Conservation (phyloP, 2,797 vertebrate genomes). For the Molossus molossus region DNA sequence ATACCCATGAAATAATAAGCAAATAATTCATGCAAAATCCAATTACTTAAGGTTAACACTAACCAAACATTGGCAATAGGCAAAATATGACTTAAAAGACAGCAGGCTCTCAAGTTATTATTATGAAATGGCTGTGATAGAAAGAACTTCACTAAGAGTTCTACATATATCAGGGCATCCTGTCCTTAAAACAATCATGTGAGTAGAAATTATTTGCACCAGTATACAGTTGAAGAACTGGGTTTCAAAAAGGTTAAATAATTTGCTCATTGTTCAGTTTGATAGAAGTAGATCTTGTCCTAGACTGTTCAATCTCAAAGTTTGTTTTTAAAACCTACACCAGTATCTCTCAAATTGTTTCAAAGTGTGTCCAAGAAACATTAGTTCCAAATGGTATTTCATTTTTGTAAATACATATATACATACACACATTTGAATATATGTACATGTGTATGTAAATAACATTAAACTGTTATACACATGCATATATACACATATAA, state of each 20-base stretch:
- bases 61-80: background rate
- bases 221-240: constrained; percentile 26
- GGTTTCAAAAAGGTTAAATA: background rate
- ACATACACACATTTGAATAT: background rate
- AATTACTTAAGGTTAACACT: background rate
- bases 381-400: background rate
- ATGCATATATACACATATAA: background rate
- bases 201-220: accelerated
- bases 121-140: background rate
- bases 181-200: background rate
- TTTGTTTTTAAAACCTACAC: background rate
- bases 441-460: background rate
- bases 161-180: background rate
- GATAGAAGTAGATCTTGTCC: background rate
- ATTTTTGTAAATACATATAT: background rate
- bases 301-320: background rate
- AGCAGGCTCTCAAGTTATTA: background rate
- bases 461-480: background rate
- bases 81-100: background rate
- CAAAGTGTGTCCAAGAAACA: constrained; percentile 19
- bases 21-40: constrained; percentile 8
- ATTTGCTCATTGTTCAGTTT: constrained; percentile 15
- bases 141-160: constrained; percentile 1
- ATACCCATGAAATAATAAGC: background rate
- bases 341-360: constrained; percentile 16